These are phyloP conservation scores for Amphiprion percula DNA, from an alignment of 2,113 vertebrate genomes.

Conservation along the genomic window DNA sequence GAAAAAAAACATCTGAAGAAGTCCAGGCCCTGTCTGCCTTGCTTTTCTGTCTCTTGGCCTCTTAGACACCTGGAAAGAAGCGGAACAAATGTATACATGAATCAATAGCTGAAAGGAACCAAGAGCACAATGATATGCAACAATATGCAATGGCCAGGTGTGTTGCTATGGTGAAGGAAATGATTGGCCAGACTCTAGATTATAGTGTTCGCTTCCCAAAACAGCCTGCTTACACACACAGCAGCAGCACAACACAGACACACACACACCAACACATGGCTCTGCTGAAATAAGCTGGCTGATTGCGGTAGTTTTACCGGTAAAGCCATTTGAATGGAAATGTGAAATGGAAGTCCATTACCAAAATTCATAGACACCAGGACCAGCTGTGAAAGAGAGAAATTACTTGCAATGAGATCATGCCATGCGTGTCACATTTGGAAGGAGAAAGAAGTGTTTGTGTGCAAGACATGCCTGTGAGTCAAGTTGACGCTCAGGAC, in stretches of 20 bases:
- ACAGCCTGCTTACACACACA: constrained; percentile 50
- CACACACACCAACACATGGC: constrained; percentile 27
- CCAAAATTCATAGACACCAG: constrained; percentile 62
- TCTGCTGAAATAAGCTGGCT: constrained; percentile 73
- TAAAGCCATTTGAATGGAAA: constrained; percentile 82
- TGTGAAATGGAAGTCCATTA: constrained; percentile 74
- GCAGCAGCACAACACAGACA: constrained; percentile 19
- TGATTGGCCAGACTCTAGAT: constrained; percentile 66
- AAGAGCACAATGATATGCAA: constrained; percentile 55
- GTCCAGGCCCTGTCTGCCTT: background rate
- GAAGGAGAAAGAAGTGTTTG: constrained; percentile 8
- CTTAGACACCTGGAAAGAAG: constrained; percentile 16
- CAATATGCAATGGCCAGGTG: constrained; percentile 68
- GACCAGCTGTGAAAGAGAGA: constrained; percentile 69
- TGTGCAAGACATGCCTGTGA: constrained; percentile 10
- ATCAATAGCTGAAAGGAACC: constrained; percentile 9
- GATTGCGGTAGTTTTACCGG: constrained; percentile 75
- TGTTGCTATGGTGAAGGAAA: constrained; percentile 79
- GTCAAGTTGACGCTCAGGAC: background rate
- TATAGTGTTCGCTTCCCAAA: constrained; percentile 64
- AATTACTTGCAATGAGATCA: constrained; percentile 51
- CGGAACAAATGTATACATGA: constrained; percentile 21
- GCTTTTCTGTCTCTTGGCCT: background rate
- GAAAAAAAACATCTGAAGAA: constrained; percentile 6
- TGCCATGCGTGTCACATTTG: constrained; percentile 47